Base-by-base conservation (phyloP, 1,140 invertebrate genomes). In the Nephila pilipes region DNA sequence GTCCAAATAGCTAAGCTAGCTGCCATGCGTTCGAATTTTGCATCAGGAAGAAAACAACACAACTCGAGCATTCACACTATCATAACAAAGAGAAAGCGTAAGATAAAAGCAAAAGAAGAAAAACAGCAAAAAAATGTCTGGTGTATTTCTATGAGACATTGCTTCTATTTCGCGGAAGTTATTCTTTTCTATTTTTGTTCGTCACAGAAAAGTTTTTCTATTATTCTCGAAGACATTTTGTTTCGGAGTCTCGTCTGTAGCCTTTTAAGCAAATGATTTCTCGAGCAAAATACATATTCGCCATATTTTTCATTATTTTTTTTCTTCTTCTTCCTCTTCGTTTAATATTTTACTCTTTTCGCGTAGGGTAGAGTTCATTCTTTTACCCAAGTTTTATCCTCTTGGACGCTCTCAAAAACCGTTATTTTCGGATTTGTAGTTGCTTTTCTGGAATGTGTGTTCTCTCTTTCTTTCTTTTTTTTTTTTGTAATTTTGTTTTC, bases 261-360 rank as follows among this genome's bases (percentile, higher is more conserved):
- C 80, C 80, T 81, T 81, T 81, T 81, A 81, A 81, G 80, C 80
- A 81, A 81, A 81, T 81, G 80, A 55, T 81, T 81, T 81, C 46
- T n/a, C n/a, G 5, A n/a, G 22, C 22, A 81, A 81, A 81, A 54
- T 54, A 81, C 38, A 81, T 75, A 75, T 75, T 75, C 65, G 65
- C 65, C 65, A 75, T 75, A 32, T 75, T 5, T 75, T 75, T 75
- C 18, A 32, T 75, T 32, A 36, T 75, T 75, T 75, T 75, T 14
- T 12, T 69, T 29, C 3, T 69, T 69, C 25, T 36, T 75, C 29
- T 65, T 60, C n/a, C 58, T 25, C 60, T 65, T 65, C 60, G 60
- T 65, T 65, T 65, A 32, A 75, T 75, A 32, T 75, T 75, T 75
- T 32, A 29, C 25, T 12, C 65, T 75, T 75, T 75, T 75, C 29